phyloP scores from a whole-genome alignment of 2,888 invertebrate species.

The Pristionchus entomophagus region DNA sequence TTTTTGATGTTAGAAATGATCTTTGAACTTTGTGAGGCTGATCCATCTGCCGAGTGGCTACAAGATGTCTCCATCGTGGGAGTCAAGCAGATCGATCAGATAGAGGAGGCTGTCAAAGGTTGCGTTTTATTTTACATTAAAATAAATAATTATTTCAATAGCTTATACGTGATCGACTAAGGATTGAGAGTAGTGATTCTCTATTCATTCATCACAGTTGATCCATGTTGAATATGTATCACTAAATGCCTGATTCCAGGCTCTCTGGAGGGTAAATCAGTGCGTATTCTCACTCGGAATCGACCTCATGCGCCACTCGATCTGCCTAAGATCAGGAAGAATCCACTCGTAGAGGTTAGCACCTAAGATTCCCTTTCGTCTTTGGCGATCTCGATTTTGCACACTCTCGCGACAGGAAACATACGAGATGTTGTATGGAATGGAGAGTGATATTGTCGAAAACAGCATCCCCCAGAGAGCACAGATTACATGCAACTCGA shows the following conservation, averaged over 20 bases:
- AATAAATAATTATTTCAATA: too few species aligned
- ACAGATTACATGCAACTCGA: too few species aligned
- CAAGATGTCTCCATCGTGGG: slow-evolving; percentile 92
- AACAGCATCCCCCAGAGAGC: too few species aligned
- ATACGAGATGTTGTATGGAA: too few species aligned
- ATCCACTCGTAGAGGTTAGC: slow-evolving; percentile 94
- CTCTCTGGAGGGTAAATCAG: slow-evolving; percentile 71
- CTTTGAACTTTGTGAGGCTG: slow-evolving; percentile 80
- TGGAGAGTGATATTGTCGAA: too few species aligned
- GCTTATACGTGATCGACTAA: background rate
- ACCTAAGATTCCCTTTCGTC: background rate
- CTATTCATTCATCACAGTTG: too few species aligned
- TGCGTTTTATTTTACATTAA: background rate
- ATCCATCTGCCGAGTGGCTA: slow-evolving; percentile 77
- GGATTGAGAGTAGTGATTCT: too few species aligned
- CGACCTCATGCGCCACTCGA: slow-evolving; percentile 88
- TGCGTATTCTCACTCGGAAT: slow-evolving; percentile 60
- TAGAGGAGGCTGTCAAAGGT: slow-evolving; percentile 83
- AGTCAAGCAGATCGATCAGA: slow-evolving; percentile 96
- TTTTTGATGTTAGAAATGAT: background rate
- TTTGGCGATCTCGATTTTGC: background rate
- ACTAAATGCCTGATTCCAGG: slow-evolving; percentile 15
- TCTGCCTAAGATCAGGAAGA: slow-evolving; percentile 94
- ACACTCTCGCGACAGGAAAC: too few species aligned
- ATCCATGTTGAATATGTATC: too few species aligned